Evolutionary conservation across 2,888 invertebrate genomes (phyloP), one percentile per base, ranked within the genome.

Genomic region (Eupelmus urozonus): DNA sequence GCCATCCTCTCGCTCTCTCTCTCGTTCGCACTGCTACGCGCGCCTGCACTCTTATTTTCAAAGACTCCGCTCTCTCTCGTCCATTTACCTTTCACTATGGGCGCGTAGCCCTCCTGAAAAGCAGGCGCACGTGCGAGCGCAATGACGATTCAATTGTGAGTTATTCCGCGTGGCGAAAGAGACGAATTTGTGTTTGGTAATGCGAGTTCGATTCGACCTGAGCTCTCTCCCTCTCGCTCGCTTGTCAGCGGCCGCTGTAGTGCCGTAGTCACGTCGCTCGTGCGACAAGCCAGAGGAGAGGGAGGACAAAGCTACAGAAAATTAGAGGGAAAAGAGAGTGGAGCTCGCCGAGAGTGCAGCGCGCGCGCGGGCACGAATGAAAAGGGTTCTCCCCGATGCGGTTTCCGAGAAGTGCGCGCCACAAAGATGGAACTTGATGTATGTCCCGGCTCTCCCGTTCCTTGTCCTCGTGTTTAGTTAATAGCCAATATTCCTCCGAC

Each of bases 401-500:
- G 76, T 81, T 84, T 83, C 83, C 83, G 76, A 80, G 84, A 84
- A 84, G 82, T n/a, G n/a, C 83, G 79, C 78, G 82, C 78, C 82
- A 84, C 83, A 83, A 84, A 85, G 83, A 85, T 79, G 81, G 84
- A 83, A 80, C 82, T 83, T 86, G 85, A 87, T 85, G 85, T 85
- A 86, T 85, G 81, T 82, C 82, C 51, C 78, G 85, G 81, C 87
- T 85, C 84, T 86, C 85, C 85, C 83, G 85, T 87, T 87, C 80
- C 85, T 81, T 86, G 87, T 86, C 84, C 83, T 78, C 76, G 82
- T 84, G 83, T 86, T 88, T 87, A 85, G 84, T 86, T 86, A 87
- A 88, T 85, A 86, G 85, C 84, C 83, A 81, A 82, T 82, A 79
- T 84, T 70, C 78, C 70, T 69, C 42, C 51, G 27, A 45, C 23